Evolutionary conservation across 2,113 vertebrate species (phyloP), one percentile per base, ranked within the genome.

Genomic region (Catagonus wagneri): DNA sequence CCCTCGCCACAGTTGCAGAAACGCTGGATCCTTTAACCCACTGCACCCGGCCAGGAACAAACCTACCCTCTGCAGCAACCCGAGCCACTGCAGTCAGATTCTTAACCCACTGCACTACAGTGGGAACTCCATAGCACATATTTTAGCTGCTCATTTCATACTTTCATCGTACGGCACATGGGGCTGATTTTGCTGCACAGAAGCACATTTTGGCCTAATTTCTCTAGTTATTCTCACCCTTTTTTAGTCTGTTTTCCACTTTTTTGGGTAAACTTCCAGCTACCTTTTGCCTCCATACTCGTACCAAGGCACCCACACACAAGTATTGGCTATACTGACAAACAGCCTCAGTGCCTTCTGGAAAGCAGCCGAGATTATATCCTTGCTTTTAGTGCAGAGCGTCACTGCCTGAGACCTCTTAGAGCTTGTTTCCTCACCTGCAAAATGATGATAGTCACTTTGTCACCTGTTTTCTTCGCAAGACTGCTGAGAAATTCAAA

Each of bases 401-500:
- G 52, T 27, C 15, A 25, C 56, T 56, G 11, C 66, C 10, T 6
- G 56, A 78, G 86, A 36, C 56, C 27, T 74, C 58, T n/a, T 34
- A 27, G 58, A 86, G n/a, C 25, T 74, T 58, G 23, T 61, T 68
- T 93, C 75, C 25, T 83, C 52, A n/a, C 34, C 44, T 83, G 81
- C 56, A 93, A 88, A 93, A 79, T 69, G 78, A 20, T 25, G 7
- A 23, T 36, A 32, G 63, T 44, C 63, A 25, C 66, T 63, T 71
- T 25, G 54, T 89, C 52, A 32, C 54, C 66, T 90, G 19, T 39
- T 72, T 89, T 22, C 66, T 61, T 93, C 92, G 61, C n/a, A 84
- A 86, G 69, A 79, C 66, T 58, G 52, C 44, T 63, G 19, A 83
- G 81, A 75, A 20, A 27, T 69, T 93, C 83, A 75, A 74, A 86